Percentiles rank a stretch among this genome's conserved stretches.
phyloP scores from a whole-genome alignment of 2,888 invertebrate genomes.

The Dasypogon diadema region DNA sequence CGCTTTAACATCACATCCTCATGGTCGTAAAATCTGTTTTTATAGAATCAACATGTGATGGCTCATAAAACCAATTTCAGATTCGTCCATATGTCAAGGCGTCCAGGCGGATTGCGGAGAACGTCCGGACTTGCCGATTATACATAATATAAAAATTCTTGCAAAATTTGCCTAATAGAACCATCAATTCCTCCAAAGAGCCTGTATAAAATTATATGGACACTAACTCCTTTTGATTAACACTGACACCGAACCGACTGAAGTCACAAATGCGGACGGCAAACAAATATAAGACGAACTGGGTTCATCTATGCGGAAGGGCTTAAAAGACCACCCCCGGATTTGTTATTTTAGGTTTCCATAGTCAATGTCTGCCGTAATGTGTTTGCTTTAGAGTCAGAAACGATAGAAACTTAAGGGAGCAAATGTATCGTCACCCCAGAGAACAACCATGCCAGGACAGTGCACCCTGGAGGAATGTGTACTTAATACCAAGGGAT shows the following conservation, averaged over 20 bases:
- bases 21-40: not conserved
- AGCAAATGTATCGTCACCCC: not conserved
- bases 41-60: not conserved
- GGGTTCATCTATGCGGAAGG: not conserved
- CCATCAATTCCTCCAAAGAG: not conserved
- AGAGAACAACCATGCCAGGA: not conserved
- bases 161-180: slow-evolving; percentile 3
- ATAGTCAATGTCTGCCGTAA: not conserved
- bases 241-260: not conserved
- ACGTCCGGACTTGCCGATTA: not conserved
- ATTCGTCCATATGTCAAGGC: not conserved
- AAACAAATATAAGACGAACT: not conserved
- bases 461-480: not conserved
- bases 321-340: not conserved
- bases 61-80: not conserved
- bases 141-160: not conserved
- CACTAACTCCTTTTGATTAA: not conserved
- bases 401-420: not conserved
- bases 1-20: not conserved
- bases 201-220: not conserved
- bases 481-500: not conserved
- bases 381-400: not conserved
- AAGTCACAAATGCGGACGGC: not conserved
- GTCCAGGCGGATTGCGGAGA: not conserved
- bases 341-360: slow-evolving; percentile 3